Percentiles rank a stretch among this genome's conserved stretches.
These are phyloP conservation scores for Tauraco hartlaubi DNA, from an alignment of 2,797 vertebrate genomes.

Conservation along the genomic window DNA sequence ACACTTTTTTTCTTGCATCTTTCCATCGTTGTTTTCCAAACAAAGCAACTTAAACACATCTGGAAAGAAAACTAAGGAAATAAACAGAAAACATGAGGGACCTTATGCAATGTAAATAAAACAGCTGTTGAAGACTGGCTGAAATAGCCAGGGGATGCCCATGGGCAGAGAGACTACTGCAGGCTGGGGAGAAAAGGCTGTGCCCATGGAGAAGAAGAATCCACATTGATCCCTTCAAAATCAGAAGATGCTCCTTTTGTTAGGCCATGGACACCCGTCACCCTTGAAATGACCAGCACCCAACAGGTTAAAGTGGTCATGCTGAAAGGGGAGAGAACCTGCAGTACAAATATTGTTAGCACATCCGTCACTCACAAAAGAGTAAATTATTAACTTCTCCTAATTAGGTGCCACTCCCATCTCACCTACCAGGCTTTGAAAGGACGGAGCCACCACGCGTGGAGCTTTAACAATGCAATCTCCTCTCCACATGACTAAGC, in stretches of 20 bases:
- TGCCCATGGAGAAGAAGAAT: neutral
- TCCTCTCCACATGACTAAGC: neutral
- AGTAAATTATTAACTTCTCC: slow-evolving; percentile 46
- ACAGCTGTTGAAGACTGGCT: neutral
- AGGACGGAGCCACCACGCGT: fast-evolving
- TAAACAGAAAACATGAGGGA: neutral
- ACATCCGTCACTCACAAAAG: neutral
- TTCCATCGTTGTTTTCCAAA: neutral
- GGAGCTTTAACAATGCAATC: slow-evolving; percentile 28
- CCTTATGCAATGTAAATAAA: neutral
- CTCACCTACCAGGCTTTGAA: neutral
- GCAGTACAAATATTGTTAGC: neutral
- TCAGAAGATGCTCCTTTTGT: neutral
- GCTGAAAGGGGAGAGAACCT: neutral
- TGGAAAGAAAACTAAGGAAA: neutral
- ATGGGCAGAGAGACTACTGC: neutral
- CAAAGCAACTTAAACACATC: neutral
- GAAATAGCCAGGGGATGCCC: neutral
- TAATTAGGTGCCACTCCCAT: slow-evolving; percentile 32
- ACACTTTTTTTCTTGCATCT: neutral
- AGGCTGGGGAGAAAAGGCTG: neutral
- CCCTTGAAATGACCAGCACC: neutral
- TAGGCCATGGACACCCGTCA: fast-evolving
- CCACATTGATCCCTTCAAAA: neutral
- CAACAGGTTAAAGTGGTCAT: neutral